Base-by-base conservation (phyloP, 30 jellyfish, hydroid and myxozoan species). In the Pseudorhiza aurosa region DNA sequence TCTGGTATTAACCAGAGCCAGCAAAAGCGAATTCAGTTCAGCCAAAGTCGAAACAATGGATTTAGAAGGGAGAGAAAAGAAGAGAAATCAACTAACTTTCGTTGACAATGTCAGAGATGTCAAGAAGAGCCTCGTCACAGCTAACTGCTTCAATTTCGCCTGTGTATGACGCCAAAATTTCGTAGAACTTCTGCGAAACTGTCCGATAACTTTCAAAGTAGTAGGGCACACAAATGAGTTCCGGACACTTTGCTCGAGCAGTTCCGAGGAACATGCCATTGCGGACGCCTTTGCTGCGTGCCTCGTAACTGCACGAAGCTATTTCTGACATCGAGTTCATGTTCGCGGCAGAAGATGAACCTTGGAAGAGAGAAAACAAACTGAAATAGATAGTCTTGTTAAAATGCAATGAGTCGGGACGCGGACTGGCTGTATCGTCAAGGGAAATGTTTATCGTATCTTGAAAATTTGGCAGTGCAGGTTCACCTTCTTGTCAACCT, bases 281-380 rank as follows among this genome's bases (percentile, higher is more conserved):
- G 24, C 94, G 90, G 67, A 88, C 81, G 37, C 99, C 99, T 51
- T 28, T 79, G 68, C 72, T 58, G 28, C 99, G 97, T 19, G 99
- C 99, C 70, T 87, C 97, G 80, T 94, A 94, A 85, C 96, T 94
- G 73, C 97, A 87, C 0, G 99, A 94, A 17, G 99, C 99, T 11
- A 94, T 94, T 46, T 83, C 96, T 1, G 99, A 87, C 81, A 37
- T 85, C 14, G 99, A 93, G 27, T 50, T 71, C 49, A 84, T 46
- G 47, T 63, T 79, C 67, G 36, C 55, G 0, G 88, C 44, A 4
- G 77, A 12, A 11, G 71, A 17, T 1, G 82, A 24, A 36, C 84
- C 91, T 80, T 11, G 26, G 39, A 57, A n/a, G n/a, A n/a, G n/a
- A n/a, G n/a, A n/a, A n/a, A n/a, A n/a, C n/a, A n/a, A n/a, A n/a